phyloP scores from a whole-genome alignment of 2,113 vertebrate genomes.

The Cygnus buccinator region DNA sequence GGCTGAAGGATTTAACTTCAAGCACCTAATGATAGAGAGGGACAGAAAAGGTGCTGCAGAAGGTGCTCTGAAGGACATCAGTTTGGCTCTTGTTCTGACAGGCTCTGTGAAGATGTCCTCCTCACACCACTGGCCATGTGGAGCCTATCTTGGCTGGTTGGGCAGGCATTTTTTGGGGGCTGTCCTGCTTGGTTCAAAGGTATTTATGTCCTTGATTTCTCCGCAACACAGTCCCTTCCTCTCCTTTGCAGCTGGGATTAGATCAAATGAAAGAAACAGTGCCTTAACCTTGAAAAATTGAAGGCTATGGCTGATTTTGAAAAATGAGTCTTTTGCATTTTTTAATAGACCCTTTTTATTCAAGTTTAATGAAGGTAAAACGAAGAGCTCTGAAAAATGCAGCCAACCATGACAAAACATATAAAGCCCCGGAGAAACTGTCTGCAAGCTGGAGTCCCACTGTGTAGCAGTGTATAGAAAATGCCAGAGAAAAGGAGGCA shows the following conservation, averaged over 20 bases:
- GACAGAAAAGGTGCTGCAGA: not conserved
- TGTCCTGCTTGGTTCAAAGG: not conserved
- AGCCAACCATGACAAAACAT: conserved; percentile 14
- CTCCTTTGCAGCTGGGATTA: not conserved
- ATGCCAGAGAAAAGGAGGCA: not conserved
- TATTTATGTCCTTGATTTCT: not conserved
- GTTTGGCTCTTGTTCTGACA: not conserved
- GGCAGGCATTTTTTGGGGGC: not conserved
- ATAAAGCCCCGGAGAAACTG: not conserved
- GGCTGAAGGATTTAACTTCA: not conserved
- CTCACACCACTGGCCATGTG: accelerated
- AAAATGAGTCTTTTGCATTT: conserved; percentile 21
- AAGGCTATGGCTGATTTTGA: conserved; percentile 13
- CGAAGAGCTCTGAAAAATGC: conserved; percentile 29
- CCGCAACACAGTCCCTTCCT: not conserved
- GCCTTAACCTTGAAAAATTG: conserved; percentile 5
- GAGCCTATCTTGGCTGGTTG: not conserved
- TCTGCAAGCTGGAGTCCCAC: not conserved
- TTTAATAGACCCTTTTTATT: conserved; percentile 33
- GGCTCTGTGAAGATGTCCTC: not conserved
- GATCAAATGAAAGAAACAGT: not conserved
- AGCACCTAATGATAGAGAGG: not conserved
- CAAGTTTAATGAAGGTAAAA: conserved; percentile 53
- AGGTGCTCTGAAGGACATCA: not conserved
- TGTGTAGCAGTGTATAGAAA: not conserved